phyloP scores from a whole-genome alignment of 92 coral and sea anemone species.

The Anthopleura xanthogrammica region DNA sequence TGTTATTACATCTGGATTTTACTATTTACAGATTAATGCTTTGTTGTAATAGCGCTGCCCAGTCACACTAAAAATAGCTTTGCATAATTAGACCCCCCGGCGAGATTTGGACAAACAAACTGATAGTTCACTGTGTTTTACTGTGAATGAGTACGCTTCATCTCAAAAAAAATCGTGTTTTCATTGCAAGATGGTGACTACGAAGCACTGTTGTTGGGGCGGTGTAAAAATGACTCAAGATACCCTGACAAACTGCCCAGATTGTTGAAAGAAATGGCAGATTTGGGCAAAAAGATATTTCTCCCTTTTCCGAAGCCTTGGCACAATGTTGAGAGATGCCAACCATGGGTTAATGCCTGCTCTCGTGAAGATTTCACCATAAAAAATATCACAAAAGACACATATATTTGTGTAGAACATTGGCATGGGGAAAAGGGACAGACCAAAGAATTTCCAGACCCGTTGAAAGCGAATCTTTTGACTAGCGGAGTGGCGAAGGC shows the following conservation, averaged over 20 bases:
- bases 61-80: constrained; percentile 49
- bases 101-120: constrained; percentile 57
- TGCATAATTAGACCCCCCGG: constrained; percentile 49
- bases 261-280: constrained; percentile 39
- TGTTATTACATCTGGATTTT: no score
- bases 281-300: constrained; percentile 46
- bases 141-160: constrained; percentile 28
- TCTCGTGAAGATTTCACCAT: no score
- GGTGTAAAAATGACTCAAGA: constrained; percentile 47
- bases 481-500: no score
- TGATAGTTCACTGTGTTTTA: constrained; percentile 1
- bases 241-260: constrained; percentile 44
- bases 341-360: no score
- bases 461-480: no score
- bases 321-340: not conserved
- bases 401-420: no score
- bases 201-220: constrained; percentile 55
- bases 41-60: constrained; percentile 43
- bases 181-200: constrained; percentile 43
- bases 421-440: no score
- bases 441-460: no score
- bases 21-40: no score
- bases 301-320: constrained; percentile 57
- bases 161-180: constrained; percentile 24
- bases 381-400: no score